Evolutionary conservation across 2,797 vertebrate species (phyloP), one percentile per base, ranked within the genome.

Genomic region (Arrhamphus sclerolepis): DNA sequence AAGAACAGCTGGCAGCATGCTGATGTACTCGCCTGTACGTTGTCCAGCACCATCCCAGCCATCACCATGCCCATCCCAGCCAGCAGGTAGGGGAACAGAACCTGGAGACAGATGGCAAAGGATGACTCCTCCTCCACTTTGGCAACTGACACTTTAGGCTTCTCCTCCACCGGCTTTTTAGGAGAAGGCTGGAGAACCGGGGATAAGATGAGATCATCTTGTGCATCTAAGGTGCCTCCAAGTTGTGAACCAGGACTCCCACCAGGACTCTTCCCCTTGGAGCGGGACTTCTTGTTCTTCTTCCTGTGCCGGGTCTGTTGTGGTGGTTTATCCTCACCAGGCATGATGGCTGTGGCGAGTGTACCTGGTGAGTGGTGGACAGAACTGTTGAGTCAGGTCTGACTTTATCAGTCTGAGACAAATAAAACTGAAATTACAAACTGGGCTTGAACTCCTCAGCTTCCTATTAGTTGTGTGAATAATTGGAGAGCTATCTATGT

Each of bases 41-140:
- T 86, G 87, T 97, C 92, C 81, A 99, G 89, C 78, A 97, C 95
- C 92, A 96, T 91, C 42, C 97, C 97, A 0, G 97, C 97, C 91
- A 95, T 87, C 56, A 97, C 95, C 94, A 98, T 96, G 22, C 97
- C 97, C 88, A 98, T 93, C 54, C 97, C 97, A n/a, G 97, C 96
- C 51, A 97, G 84, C 75, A 97, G 69, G 87, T 96, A 99, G 0
- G 97, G 97, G 55, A 95, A 84, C 14, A 95, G 21, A 77, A 98
- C 96, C 88, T 99, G 96, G 0, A 96, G 89, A 65, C 93, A 93
- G 44, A 98, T 94, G 11, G 91, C 73, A 4, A 86, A 0, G 13
- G 92, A 86, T 0, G 94, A 95, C 82, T 99, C 97, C 48, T 94
- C 94, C 48, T 81, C 84, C 2, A 81, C 66, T 74, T 93, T 93